Percentiles rank a stretch among this genome's conserved stretches.
These are phyloP conservation scores for Clavelina lepadiformis DNA, from an alignment of 23 tunicate species.

Conservation along the genomic window DNA sequence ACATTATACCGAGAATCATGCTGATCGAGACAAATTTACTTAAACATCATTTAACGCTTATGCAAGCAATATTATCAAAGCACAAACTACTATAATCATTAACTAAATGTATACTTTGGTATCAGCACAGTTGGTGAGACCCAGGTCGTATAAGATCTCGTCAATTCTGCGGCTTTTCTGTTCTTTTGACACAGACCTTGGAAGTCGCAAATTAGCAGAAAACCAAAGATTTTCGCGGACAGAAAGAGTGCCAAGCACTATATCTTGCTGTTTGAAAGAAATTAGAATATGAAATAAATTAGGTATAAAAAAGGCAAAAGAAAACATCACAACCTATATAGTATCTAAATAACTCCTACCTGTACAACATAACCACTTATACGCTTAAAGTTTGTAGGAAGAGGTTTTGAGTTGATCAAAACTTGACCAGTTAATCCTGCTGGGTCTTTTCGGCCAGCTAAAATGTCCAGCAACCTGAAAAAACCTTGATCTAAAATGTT, in stretches of 20 bases:
- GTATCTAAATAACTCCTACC: too few relatives aligned
- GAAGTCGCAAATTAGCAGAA: slow-evolving; percentile 71
- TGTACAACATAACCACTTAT: slow-evolving; percentile 90
- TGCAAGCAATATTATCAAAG: too few relatives aligned
- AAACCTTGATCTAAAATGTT: background rate
- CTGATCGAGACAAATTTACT: too few relatives aligned
- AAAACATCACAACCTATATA: too few relatives aligned
- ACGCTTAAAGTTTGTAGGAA: slow-evolving; percentile 75
- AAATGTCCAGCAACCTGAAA: slow-evolving; percentile 59
- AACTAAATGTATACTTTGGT: slow-evolving; percentile 40
- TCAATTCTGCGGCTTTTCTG: slow-evolving; percentile 50
- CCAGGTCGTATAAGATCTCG: slow-evolving; percentile 69
- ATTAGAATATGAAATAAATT: too few relatives aligned
- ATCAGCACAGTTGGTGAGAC: slow-evolving; percentile 80
- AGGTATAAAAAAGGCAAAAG: too few relatives aligned
- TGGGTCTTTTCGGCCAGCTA: slow-evolving; percentile 90
- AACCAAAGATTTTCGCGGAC: slow-evolving; percentile 93
- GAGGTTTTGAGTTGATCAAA: slow-evolving; percentile 44
- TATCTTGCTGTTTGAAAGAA: slow-evolving; percentile 53
- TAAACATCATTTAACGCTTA: too few relatives aligned
- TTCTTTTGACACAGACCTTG: slow-evolving; percentile 44
- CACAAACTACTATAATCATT: too few relatives aligned
- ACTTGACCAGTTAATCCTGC: slow-evolving; percentile 63
- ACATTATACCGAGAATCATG: too few relatives aligned
- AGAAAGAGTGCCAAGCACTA: slow-evolving; percentile 76